Conservation (phyloP, 2,113 vertebrate genomes). For the Gymnorhina tibicen region DNA sequence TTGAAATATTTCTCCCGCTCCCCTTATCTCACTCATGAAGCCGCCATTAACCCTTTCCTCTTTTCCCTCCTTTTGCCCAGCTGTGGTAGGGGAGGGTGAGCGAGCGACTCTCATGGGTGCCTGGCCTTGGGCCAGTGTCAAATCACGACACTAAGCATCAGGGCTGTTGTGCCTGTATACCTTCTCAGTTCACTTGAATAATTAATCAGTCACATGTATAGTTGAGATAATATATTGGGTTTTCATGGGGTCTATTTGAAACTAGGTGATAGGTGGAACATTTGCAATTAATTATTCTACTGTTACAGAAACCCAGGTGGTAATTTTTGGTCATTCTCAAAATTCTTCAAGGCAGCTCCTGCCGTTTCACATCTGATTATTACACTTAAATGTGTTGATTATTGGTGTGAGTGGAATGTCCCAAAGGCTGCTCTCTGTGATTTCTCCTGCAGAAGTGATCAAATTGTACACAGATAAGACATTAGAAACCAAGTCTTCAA, state of each 20-base stretch:
- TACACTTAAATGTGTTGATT: background rate
- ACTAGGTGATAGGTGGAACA: background rate
- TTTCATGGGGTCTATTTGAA: background rate
- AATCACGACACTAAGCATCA: too few species aligned
- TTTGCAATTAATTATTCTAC: background rate
- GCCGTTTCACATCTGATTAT: background rate
- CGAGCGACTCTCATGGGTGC: too few species aligned
- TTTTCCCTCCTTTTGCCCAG: too few species aligned
- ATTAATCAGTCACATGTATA: background rate
- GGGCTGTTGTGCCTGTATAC: background rate
- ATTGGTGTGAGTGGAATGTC: background rate
- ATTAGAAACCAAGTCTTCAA: background rate
- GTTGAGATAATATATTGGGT: background rate
- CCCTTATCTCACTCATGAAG: too few species aligned
- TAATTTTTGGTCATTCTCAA: background rate
- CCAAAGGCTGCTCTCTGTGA: background rate
- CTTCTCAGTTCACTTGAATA: background rate
- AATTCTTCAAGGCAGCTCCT: background rate
- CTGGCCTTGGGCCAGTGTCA: too few species aligned
- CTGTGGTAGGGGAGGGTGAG: too few species aligned
- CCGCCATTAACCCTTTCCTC: too few species aligned
- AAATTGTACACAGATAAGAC: background rate
- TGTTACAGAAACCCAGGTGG: background rate
- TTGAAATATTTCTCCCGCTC: too few species aligned
- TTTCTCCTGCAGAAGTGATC: background rate